Percentiles rank a stretch among this genome's conserved stretches.
phyloP scores from a whole-genome alignment of 2,797 vertebrate genomes.

The Lagodon rhomboides region DNA sequence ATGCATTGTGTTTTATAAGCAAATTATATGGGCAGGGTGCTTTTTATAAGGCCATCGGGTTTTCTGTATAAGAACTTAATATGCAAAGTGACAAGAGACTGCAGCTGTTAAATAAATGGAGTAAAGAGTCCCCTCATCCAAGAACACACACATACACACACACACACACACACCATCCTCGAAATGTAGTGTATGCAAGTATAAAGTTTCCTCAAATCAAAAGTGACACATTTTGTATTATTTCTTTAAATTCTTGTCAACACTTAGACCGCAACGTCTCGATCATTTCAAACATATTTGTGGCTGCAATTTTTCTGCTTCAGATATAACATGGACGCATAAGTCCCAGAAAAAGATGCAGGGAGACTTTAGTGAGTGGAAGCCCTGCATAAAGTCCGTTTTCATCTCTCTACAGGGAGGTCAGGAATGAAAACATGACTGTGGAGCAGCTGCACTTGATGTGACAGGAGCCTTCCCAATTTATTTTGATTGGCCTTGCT shows the following conservation, averaged over 20 bases:
- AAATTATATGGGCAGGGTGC: neutral
- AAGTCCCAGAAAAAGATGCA: conserved; percentile 17
- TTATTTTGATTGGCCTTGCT: conserved; percentile 80
- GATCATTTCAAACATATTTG: conserved; percentile 6
- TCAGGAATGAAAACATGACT: conserved; percentile 68
- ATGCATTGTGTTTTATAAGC: neutral
- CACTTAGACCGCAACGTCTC: neutral
- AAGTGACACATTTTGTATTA: too few relatives aligned
- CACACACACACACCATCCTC: neutral
- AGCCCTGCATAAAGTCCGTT: conserved; percentile 37
- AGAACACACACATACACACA: too few relatives aligned
- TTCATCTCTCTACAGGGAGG: conserved; percentile 46
- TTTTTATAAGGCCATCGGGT: too few relatives aligned
- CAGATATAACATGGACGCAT: conserved; percentile 21
- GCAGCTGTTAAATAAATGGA: neutral
- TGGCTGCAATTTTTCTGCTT: conserved; percentile 8
- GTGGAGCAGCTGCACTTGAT: conserved; percentile 72
- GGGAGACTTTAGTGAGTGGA: conserved; percentile 27
- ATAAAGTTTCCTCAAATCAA: neutral
- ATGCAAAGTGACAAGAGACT: neutral
- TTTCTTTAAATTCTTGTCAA: neutral
- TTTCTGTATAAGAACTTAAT: neutral
- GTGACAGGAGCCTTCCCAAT: conserved; percentile 74
- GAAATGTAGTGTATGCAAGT: neutral
- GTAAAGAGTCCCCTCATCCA: neutral